Base-by-base conservation (phyloP, 2,113 vertebrate species). In the Phalacrocorax aristotelis region DNA sequence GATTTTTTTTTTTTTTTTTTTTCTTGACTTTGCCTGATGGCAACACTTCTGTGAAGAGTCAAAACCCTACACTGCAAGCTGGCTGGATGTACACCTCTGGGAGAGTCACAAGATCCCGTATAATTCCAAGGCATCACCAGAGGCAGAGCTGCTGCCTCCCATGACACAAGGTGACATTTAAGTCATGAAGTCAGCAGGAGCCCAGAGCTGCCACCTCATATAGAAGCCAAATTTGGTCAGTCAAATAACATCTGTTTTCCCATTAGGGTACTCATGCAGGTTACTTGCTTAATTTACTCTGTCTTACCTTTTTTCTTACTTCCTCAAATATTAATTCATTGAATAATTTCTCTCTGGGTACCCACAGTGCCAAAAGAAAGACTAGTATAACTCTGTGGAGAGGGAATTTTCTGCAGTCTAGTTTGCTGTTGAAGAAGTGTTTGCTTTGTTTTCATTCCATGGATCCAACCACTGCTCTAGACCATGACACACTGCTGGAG, bases 251-350 rank as follows among this genome's bases (percentile, higher is more conserved):
- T 75, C 75, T 69, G 26, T 87, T 85, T 82, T 87, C 61, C 52
- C 16, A 57, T 57, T 61, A 79, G 71, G 61, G n/a, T 49, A 49
- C 13, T 85, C 4, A 13, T 49, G 48, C 21, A 82, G 29, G 49
- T 79, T 89, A 57, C 89, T 87, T 82, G 77, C 52, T 79, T 89
- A 7, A 12, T 84, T 89, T 76, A 64, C 26, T 84, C 18, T 74
- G 58, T 75, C 29, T 86, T 61, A n/a, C 5, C 12, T 79, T 79
- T 90, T 84, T 71, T 55, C 77, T 93, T 65, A 23, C 61, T 85
- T 96, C 52, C 19, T 96, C 61, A 93, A 93, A 79, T 79, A 92
- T 69, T 65, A 93, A 77, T 82, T 77, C 17, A 80, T 11, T 54
- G 36, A 89, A 69, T 79, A 91, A 82, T 84, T 92, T 91, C 61